Evolutionary conservation across 2,888 invertebrate genomes (phyloP), one percentile per base, ranked within the genome.

Genomic region (Dasysyrphus albostriatus): DNA sequence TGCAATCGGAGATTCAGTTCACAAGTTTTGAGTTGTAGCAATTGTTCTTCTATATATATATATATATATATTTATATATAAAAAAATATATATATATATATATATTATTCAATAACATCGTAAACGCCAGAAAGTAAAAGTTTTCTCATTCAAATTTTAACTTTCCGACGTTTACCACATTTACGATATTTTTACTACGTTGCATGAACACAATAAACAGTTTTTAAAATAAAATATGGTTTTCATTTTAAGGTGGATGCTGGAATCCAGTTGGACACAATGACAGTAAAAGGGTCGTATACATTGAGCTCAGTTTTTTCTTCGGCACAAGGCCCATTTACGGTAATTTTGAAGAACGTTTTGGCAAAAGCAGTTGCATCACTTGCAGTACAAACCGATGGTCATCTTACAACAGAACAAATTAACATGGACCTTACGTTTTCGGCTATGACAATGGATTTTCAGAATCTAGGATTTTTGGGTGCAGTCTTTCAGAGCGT

Each of bases 381-480:
- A 47, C 93, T 98, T 19, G 95, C 95, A 63, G 96, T 96, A 0
- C 95, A 96, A 89, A 93, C 95, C 75, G 95, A 95, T 89, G 98
- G 98, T 0, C 95, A 95, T 90, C 92, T 98, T 4, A 94, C 95
- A 89, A 96, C 97, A 0, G 95, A 96, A 89, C 95, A 96, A 83
- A 97, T 97, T 88, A 94, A 94, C 70, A 96, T 97, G 94, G 97
- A 98, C 89, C 94, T 97, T 42, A 94, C 94, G 0, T 97, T 97
- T 89, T 94, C 94, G 61, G 95, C 95, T 61, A 96, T 98, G 89
- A 93, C 95, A 9, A 95, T 97, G 93, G 95, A 97, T 90, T 97
- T 98, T 90, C 94, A 97, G 92, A 97, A 97, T 90, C 94, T 97
- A 0, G 93, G 97, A 6, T 95, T 97, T 88, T 93, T 97, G 83